Percentiles rank a stretch among this genome's conserved stretches.
Evolutionary conservation across 1,140 invertebrate genomes (phyloP).

Genomic region (Pseudoatta argentina): DNA sequence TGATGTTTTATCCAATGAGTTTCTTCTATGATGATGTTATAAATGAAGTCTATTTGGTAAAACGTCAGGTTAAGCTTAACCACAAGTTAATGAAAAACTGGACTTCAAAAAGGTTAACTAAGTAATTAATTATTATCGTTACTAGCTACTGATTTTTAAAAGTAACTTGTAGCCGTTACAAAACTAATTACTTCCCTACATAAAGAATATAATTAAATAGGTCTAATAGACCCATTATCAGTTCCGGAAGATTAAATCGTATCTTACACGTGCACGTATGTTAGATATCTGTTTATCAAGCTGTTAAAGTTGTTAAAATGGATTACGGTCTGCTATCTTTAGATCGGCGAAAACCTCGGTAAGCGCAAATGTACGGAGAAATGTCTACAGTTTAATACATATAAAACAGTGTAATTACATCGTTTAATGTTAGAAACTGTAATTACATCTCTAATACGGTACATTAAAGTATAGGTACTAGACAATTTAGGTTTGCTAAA

Average conservation of each 20-base stretch:
- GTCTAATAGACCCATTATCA: too few relatives aligned
- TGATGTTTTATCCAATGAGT: too few relatives aligned
- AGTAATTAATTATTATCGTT: too few relatives aligned
- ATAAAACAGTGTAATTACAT: conserved; percentile 27
- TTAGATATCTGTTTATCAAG: conserved; percentile 7
- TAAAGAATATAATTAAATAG: too few relatives aligned
- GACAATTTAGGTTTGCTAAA: conserved; percentile 16
- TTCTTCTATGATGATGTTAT: too few relatives aligned
- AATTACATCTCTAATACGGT: neutral
- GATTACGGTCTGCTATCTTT: conserved; percentile 15
- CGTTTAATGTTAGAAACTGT: conserved; percentile 3
- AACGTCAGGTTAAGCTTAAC: too few relatives aligned
- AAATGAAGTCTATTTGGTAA: too few relatives aligned
- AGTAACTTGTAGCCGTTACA: too few relatives aligned
- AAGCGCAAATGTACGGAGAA: neutral
- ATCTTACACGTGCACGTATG: neutral
- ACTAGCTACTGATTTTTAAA: too few relatives aligned
- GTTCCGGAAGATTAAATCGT: neutral
- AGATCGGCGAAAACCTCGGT: neutral
- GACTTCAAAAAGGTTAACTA: too few relatives aligned
- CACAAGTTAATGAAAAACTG: too few relatives aligned
- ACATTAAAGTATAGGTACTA: neutral
- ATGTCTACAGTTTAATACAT: neutral
- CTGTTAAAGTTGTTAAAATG: neutral
- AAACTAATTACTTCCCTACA: too few relatives aligned